A percentile compares a stretch with the other conserved stretches of the same genome.
phyloP scores from a whole-genome alignment of 2,888 invertebrate genomes.

The Malacosoma neustria region DNA sequence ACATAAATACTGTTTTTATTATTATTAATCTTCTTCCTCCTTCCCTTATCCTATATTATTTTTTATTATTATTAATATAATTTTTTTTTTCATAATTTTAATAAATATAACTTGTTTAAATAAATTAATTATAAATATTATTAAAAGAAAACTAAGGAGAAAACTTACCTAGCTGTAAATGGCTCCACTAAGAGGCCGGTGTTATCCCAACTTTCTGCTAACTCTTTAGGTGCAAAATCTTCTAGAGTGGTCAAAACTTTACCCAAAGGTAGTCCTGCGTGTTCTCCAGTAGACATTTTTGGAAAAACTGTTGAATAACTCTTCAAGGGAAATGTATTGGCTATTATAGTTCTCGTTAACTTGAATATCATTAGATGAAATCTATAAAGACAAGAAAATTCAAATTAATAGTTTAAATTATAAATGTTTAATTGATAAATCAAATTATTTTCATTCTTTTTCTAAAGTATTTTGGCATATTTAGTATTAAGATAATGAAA shows the following conservation, averaged over 20 bases:
- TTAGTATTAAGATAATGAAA: no score
- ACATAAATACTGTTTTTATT: no score
- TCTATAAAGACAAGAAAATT: conserved; percentile 38
- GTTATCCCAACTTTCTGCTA: conserved; percentile 95
- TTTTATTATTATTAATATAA: no score
- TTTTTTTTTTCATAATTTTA: no score
- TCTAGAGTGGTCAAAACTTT: conserved; percentile 77
- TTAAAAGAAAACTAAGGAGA: conserved; percentile 1
- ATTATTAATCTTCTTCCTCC: no score
- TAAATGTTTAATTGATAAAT: no score
- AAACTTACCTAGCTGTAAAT: conserved; percentile 58
- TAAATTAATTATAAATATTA: conserved; percentile 1
- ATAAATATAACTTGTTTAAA: conserved; percentile 2
- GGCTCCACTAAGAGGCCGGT: conserved; percentile 94
- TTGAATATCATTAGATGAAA: conserved; percentile 45
- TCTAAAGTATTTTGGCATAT: no score
- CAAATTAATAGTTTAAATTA: no score
- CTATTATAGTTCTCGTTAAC: conserved; percentile 28
- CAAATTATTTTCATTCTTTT: no score
- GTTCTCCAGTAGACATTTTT: conserved; percentile 44
- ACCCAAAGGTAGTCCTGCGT: conserved; percentile 54
- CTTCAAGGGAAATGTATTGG: conserved; percentile 22
- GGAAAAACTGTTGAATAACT: conserved; percentile 22
- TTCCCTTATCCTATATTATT: no score
- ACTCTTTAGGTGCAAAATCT: conserved; percentile 78